phyloP scores from a whole-genome alignment of 1,140 invertebrate genomes.

The Bombus affinis region DNA sequence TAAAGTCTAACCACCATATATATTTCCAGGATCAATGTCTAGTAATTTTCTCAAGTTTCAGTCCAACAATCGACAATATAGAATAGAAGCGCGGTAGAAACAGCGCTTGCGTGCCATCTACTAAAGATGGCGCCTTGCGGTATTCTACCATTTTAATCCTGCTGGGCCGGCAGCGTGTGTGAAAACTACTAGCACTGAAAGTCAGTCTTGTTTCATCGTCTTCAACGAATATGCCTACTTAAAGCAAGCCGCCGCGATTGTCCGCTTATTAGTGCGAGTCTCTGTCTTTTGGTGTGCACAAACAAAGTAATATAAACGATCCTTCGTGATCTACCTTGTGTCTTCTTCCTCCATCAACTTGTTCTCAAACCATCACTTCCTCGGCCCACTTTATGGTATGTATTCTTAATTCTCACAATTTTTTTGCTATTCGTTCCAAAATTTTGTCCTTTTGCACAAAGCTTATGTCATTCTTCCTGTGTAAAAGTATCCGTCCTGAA shows the following conservation, averaged over 20 bases:
- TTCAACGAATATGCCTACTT: constrained; percentile 48
- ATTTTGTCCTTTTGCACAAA: neutral
- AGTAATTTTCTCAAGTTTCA: neutral
- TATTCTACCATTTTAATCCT: constrained; percentile 47
- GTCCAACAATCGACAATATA: neutral
- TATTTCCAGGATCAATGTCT: neutral
- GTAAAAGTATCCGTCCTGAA: neutral
- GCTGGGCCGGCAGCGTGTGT: constrained; percentile 47
- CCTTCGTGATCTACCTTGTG: constrained; percentile 29
- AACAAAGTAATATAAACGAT: constrained; percentile 19
- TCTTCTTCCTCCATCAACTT: constrained; percentile 34
- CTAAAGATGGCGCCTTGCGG: constrained; percentile 46
- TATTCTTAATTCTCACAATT: neutral
- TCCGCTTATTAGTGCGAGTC: constrained; percentile 31
- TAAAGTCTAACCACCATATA: too few relatives aligned
- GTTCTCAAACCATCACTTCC: neutral
- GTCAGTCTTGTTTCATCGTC: constrained; percentile 30
- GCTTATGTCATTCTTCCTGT: neutral
- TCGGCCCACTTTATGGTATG: constrained; percentile 41
- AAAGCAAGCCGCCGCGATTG: constrained; percentile 36
- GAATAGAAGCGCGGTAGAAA: neutral
- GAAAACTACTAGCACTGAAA: constrained; percentile 39
- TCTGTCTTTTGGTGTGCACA: constrained; percentile 29
- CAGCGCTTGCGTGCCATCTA: neutral
- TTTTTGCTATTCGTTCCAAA: neutral